Percentiles rank a stretch among this genome's conserved stretches.
phyloP scores from a whole-genome alignment of 2,113 vertebrate genomes.

The Raphicerus campestris region DNA sequence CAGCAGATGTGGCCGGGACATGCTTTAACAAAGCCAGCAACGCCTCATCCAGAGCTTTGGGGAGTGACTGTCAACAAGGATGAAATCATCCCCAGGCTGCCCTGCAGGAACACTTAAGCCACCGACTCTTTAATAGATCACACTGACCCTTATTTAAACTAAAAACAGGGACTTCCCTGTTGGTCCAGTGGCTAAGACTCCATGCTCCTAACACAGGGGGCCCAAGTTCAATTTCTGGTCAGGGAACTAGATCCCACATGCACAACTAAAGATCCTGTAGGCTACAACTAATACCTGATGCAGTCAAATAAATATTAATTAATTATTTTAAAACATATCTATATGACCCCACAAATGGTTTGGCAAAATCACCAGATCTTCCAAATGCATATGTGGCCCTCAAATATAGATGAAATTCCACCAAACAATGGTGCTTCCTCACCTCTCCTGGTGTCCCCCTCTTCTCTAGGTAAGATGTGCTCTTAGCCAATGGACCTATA shows the following conservation, averaged over 20 bases:
- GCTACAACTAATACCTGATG: background rate
- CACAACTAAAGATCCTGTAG: background rate
- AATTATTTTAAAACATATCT: background rate
- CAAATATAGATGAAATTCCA: background rate
- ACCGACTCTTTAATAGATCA: background rate
- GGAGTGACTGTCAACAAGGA: slow-evolving; percentile 13
- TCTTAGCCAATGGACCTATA: background rate
- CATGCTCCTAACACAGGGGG: background rate
- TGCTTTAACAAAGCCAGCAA: background rate
- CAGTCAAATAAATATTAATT: background rate
- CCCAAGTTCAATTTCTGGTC: background rate
- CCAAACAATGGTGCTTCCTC: background rate
- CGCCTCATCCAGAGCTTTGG: background rate
- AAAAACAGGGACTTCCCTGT: background rate
- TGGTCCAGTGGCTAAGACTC: background rate
- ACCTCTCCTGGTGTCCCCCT: background rate
- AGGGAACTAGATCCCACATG: background rate
- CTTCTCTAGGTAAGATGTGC: background rate
- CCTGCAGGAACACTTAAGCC: background rate
- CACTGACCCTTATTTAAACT: background rate
- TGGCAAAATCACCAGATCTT: background rate
- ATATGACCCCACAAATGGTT: background rate
- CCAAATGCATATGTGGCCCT: background rate
- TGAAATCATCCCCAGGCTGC: background rate
- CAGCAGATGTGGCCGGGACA: background rate